phyloP scores from a whole-genome alignment of 2,888 invertebrate genomes.

The Lepidochitona cinerea region DNA sequence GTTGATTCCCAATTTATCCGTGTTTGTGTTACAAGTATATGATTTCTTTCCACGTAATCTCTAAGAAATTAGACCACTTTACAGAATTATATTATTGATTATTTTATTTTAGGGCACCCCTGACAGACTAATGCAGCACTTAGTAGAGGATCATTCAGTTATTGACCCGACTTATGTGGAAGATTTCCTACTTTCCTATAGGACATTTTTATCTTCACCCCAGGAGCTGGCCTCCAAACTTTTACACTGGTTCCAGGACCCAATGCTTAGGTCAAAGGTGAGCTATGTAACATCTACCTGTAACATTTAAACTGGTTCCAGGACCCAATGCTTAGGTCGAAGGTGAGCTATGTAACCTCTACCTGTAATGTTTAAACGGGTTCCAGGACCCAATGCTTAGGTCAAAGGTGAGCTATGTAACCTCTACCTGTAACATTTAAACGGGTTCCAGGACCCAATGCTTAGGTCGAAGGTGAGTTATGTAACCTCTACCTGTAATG shows the following conservation, averaged over 20 bases:
- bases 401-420: no score
- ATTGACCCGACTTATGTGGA: conserved; percentile 97
- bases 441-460: no score
- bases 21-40: neutral
- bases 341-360: conserved; percentile 34
- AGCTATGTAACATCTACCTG: neutral
- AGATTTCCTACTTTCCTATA: conserved; percentile 96
- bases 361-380: no score
- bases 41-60: neutral
- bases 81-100: conserved; percentile 18
- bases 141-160: conserved; percentile 92
- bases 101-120: conserved; percentile 79
- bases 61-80: no score
- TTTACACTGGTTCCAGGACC: conserved; percentile 62
- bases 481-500: no score
- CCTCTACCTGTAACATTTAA: no score
- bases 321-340: conserved; percentile 46
- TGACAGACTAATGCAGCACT: conserved; percentile 90
- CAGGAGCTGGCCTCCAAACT: conserved; percentile 83
- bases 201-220: conserved; percentile 93
- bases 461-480: no score
- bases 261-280: conserved; percentile 50
- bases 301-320: conserved; percentile 58
- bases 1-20: conserved; percentile 21
- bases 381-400: no score